These are phyloP conservation scores for Bradysia coprophila DNA, from an alignment of 1,140 invertebrate genomes.

Conservation along the genomic window DNA sequence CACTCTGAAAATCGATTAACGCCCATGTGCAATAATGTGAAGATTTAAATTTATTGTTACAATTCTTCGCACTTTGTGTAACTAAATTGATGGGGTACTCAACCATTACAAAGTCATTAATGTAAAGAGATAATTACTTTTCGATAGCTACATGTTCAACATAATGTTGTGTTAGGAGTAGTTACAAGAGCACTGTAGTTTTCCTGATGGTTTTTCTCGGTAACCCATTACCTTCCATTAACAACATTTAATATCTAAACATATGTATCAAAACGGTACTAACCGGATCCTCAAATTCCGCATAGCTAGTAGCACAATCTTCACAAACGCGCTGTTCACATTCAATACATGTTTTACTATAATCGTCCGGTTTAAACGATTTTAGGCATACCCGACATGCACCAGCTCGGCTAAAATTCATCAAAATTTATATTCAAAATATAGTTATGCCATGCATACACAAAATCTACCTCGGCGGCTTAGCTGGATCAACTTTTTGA, in stretches of 20 bases:
- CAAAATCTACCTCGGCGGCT: too few relatives aligned
- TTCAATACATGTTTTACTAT: slow-evolving; percentile 64
- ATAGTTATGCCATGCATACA: too few relatives aligned
- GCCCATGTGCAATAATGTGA: background rate
- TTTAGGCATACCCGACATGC: slow-evolving; percentile 73
- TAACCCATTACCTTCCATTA: too few relatives aligned
- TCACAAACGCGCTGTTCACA: slow-evolving; percentile 79
- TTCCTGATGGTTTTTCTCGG: too few relatives aligned
- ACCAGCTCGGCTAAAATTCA: slow-evolving; percentile 46
- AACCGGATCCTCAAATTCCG: slow-evolving; percentile 62
- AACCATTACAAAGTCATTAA: too few relatives aligned
- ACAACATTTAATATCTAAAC: background rate
- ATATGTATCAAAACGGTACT: slow-evolving; percentile 12
- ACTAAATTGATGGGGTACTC: too few relatives aligned
- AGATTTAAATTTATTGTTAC: background rate
- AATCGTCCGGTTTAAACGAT: slow-evolving; percentile 67
- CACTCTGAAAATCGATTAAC: background rate
- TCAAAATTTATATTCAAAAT: too few relatives aligned
- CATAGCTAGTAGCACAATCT: slow-evolving; percentile 78
- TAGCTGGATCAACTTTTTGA: slow-evolving; percentile 39
- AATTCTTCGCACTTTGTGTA: background rate
- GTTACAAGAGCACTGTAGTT: too few relatives aligned
- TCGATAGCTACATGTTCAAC: too few relatives aligned
- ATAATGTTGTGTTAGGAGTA: too few relatives aligned
- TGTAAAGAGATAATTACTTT: too few relatives aligned